Conservation (phyloP, 2,888 invertebrate genomes). For the Caenorhabditis doughertyi region DNA sequence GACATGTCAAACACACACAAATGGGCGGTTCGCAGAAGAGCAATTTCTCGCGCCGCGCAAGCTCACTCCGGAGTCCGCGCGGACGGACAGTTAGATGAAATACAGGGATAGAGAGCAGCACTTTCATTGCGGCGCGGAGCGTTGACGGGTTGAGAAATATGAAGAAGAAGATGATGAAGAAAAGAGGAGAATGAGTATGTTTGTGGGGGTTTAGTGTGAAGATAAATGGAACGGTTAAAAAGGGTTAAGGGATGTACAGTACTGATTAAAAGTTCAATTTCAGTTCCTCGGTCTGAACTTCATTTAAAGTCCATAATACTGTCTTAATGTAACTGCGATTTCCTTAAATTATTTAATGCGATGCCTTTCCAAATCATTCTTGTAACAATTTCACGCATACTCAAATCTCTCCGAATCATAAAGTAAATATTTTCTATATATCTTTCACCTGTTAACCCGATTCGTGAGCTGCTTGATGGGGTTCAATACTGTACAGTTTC, state of each 20-base stretch:
- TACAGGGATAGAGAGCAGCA: conserved; percentile 2
- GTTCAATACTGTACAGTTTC: no score
- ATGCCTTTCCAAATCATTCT: no score
- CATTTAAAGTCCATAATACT: no score
- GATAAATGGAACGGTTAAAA: conserved; percentile 4
- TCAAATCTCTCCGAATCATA: no score
- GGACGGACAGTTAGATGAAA: conserved; percentile 24
- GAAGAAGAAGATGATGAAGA: neutral
- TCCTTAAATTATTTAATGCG: no score
- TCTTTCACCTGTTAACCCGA: no score
- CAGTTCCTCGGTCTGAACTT: no score
- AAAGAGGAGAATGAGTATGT: neutral
- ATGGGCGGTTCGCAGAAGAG: conserved; percentile 38
- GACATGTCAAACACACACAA: conserved; percentile 58
- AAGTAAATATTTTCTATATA: no score
- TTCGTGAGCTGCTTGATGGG: no score
- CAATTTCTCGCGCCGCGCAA: conserved; percentile 43
- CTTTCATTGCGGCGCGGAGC: conserved; percentile 7
- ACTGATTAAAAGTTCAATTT: neutral
- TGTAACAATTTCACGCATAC: no score
- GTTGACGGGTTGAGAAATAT: conserved; percentile 27
- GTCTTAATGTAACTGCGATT: no score
- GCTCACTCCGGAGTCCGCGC: conserved; percentile 48
- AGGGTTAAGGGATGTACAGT: neutral
- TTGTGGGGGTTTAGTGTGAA: conserved; percentile 5